These are phyloP conservation scores for Gonioctena quinquepunctata DNA, from an alignment of 1,140 invertebrate genomes.

Conservation along the genomic window DNA sequence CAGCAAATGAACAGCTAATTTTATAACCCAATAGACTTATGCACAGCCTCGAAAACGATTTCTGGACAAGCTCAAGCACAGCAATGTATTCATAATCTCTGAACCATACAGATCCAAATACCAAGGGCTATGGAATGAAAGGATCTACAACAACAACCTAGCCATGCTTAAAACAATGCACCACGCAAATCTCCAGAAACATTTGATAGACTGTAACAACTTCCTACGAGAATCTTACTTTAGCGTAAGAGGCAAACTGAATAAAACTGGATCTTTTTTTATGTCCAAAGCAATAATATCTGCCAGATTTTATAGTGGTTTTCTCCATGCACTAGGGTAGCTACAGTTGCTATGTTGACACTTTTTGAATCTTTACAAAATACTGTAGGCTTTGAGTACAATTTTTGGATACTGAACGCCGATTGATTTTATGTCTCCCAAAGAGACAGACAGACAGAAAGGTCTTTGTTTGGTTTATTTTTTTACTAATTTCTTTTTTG, in stretches of 20 bases:
- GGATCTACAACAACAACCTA: neutral
- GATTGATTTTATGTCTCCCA: no score
- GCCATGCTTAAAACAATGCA: neutral
- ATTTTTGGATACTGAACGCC: no score
- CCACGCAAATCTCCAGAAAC: neutral
- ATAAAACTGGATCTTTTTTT: neutral
- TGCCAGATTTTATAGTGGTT: no score
- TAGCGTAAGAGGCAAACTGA: neutral
- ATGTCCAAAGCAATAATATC: neutral
- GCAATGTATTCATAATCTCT: neutral
- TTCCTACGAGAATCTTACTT: neutral
- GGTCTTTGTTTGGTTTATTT: no score
- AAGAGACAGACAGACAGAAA: no score
- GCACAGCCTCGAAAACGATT: neutral
- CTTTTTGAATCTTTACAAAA: no score
- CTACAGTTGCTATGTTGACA: no score
- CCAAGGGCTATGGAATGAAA: neutral
- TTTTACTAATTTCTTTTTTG: no score
- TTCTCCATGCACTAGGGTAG: no score
- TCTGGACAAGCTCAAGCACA: neutral
- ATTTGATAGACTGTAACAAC: neutral
- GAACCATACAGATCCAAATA: neutral
- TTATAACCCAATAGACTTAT: neutral
- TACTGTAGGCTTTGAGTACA: no score
- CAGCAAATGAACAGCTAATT: neutral